Percentiles rank a stretch among this genome's conserved stretches.
Evolutionary conservation across 2,797 vertebrate genomes (phyloP).

Genomic region (Naso thynnoides): DNA sequence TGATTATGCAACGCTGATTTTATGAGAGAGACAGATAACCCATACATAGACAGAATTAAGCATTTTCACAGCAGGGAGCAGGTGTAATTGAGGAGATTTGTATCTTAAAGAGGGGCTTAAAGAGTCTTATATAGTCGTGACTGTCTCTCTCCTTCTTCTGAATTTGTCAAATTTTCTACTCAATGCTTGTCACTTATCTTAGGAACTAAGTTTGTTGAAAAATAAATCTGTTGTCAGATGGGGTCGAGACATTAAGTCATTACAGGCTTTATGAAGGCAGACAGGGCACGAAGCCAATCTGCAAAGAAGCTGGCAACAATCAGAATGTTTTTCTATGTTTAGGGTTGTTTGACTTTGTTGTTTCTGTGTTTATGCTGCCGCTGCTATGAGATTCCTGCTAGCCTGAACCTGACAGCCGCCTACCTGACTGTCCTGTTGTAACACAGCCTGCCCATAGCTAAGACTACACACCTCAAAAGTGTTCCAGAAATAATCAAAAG

Average conservation of each 20-base stretch:
- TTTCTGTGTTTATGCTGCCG: not conserved
- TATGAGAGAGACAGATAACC: too few relatives aligned
- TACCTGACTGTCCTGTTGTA: not conserved
- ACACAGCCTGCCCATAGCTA: not conserved
- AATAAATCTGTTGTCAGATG: not conserved
- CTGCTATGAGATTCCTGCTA: not conserved
- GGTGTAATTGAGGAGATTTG: not conserved
- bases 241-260: constrained; percentile 9
- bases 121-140: too few relatives aligned
- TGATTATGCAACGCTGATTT: not conserved
- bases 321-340: not conserved
- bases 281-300: constrained; percentile 3
- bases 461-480: not conserved
- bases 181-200: not conserved
- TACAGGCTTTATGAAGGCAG: constrained; percentile 15
- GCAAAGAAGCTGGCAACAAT: not conserved
- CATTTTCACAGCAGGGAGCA: not conserved
- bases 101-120: not conserved
- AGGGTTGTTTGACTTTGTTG: not conserved
- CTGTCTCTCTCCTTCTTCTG: not conserved
- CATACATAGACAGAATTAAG: too few relatives aligned
- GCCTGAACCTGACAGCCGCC: constrained; percentile 6
- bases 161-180: not conserved
- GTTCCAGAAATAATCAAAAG: not conserved
- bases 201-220: not conserved